Base-by-base conservation (phyloP, 2,113 vertebrate species). In the Albula goreensis region DNA sequence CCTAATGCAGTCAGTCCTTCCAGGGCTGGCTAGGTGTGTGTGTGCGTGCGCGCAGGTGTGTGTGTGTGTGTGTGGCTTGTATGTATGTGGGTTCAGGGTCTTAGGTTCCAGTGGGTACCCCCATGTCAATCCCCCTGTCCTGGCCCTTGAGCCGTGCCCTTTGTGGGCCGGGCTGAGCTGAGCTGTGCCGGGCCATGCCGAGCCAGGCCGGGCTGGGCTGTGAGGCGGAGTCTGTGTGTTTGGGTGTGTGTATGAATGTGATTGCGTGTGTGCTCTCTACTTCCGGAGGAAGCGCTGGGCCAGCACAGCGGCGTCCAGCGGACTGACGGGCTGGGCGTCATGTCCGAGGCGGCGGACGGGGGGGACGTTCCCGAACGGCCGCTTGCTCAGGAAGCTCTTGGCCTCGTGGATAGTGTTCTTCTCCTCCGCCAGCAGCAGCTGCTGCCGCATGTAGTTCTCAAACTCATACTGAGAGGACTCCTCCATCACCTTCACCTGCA, bases 371-470 rank as follows among this genome's bases (percentile, higher is more conserved):
- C 98, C 96, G 1, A 97, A 97, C 90, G 97, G 98, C 78, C 97
- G 95, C 94, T 98, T 98, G 89, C 96, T 96, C 2, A 96, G 96
- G 94, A 98, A 98, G 94, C 95, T 95, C 92, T 99, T 98, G 92
- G 97, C 97, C 92, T 99, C 98, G 0, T 99, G 98, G 50, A 97
- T 93, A 87, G 96, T 97, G 96, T 97, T 99, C 93, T 99, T 99
- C 93, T 99, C 98, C 93, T 99, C 98, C 0, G 98, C 98, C 94
- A 99, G 91, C 92, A 99, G 92, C 91, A 99, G 95, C 95, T 99
- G 98, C 94, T 99, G 98, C 78, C 98, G 96, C 98, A 99, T 99
- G 96, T 99, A 99, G 95, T 97, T 98, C 95, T 99, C 98, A 17
- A 99, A 99, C 92, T 99, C 98, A 0, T 99, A 99, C 93, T 99